A percentile compares a stretch with the other conserved stretches of the same genome.
Conservation (phyloP, 1,140 invertebrate species). For the Prorops nasuta region DNA sequence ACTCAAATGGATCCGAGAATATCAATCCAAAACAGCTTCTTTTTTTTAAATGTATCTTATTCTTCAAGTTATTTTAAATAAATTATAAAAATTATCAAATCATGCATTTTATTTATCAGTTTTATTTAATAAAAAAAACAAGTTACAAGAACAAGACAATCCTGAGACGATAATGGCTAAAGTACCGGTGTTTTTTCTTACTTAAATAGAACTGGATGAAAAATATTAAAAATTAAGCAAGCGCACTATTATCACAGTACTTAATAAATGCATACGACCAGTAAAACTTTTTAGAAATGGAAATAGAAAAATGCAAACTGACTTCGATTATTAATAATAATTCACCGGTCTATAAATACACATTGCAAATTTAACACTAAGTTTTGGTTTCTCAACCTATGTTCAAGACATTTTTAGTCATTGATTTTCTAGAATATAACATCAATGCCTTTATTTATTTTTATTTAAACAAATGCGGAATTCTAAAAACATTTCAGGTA, state of each 20-base stretch:
- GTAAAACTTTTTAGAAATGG: not conserved
- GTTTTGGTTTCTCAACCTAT: too few species aligned
- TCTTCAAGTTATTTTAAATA: not conserved
- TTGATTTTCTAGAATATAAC: too few species aligned
- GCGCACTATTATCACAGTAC: constrained; percentile 28
- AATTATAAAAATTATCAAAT: not conserved
- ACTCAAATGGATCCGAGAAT: constrained; percentile 64
- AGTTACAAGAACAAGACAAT: constrained; percentile 25
- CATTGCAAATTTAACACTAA: too few species aligned
- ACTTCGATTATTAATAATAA: not conserved
- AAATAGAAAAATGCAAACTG: not conserved
- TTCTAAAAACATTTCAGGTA: too few species aligned
- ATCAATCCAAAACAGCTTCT: constrained; percentile 11
- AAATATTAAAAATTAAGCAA: constrained; percentile 18
- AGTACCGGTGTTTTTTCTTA: constrained; percentile 1
- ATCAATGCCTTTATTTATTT: too few species aligned
- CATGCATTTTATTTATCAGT: constrained; percentile 6
- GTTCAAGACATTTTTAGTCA: too few species aligned
- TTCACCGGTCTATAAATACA: not conserved
- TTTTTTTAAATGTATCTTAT: too few species aligned
- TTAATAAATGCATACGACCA: constrained; percentile 16
- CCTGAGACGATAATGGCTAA: too few species aligned
- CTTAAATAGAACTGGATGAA: constrained; percentile 5
- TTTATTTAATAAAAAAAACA: constrained; percentile 30
- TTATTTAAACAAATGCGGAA: too few species aligned